These are phyloP conservation scores for Drosophila kokeensis DNA, from an alignment of 2,888 invertebrate genomes.

Conservation along the genomic window DNA sequence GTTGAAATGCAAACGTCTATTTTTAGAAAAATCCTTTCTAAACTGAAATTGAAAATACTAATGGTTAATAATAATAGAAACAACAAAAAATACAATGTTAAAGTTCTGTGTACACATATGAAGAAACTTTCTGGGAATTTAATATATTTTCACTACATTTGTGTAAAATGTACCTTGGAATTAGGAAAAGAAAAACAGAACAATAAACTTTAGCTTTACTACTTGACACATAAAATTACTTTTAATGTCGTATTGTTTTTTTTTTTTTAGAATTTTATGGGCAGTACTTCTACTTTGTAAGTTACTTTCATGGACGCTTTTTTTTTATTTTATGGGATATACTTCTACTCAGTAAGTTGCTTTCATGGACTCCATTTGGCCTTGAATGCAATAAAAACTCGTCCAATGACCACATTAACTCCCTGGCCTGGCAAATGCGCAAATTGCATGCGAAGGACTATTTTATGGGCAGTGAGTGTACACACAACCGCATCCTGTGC, in stretches of 20 bases:
- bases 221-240: neutral
- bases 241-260: neutral
- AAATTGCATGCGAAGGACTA: conserved; percentile 65
- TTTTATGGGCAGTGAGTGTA: conserved; percentile 24
- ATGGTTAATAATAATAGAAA: neutral
- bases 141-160: neutral
- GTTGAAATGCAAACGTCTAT: too few species aligned
- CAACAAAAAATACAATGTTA: neutral
- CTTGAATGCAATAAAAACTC: conserved; percentile 34
- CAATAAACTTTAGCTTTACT: neutral
- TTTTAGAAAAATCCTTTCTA: too few species aligned
- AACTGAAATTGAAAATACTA: neutral
- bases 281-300: neutral
- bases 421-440: conserved; percentile 50
- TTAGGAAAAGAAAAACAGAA: neutral
- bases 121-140: neutral
- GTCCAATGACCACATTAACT: conserved; percentile 16
- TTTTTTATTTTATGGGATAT: neutral
- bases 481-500: conserved; percentile 30
- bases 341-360: neutral
- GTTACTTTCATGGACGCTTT: neutral
- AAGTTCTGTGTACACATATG: neutral
- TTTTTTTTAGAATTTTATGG: neutral
- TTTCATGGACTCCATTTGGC: conserved; percentile 7
- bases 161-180: neutral